Conservation (phyloP, 2,888 invertebrate genomes). For the Reticulitermes lucifugus region DNA sequence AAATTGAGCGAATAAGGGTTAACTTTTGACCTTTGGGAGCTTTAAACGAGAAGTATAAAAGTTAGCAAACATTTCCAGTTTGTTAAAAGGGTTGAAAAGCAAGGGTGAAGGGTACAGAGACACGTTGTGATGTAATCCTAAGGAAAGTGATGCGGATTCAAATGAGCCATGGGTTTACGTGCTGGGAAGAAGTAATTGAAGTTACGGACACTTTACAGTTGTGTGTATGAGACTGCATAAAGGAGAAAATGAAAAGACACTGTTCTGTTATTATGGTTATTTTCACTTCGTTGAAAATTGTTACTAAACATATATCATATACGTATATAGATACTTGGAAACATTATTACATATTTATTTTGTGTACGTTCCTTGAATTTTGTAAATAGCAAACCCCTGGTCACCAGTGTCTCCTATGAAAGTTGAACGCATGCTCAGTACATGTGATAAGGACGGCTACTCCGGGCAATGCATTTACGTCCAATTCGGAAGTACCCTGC, state of each 20-base stretch:
- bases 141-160: neutral
- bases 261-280: too few species aligned
- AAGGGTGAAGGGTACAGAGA: neutral
- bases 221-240: neutral
- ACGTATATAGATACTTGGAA: too few species aligned
- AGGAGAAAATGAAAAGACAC: neutral
- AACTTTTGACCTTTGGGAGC: conserved; percentile 18
- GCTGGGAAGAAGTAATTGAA: neutral
- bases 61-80: neutral
- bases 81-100: conserved; percentile 9
- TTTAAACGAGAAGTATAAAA: conserved; percentile 9
- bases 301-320: too few species aligned
- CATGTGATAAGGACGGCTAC: too few species aligned
- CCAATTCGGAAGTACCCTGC: too few species aligned
- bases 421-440: too few species aligned
- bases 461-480: too few species aligned
- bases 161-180: neutral
- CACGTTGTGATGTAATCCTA: conserved; percentile 5
- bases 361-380: too few species aligned
- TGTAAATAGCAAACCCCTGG: too few species aligned
- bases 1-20: conserved; percentile 5
- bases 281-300: too few species aligned
- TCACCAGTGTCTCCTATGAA: too few species aligned
- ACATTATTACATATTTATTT: too few species aligned
- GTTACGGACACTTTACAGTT: neutral